Evolutionary conservation across 1,140 invertebrate species (phyloP).

Genomic region (Elymnias hypermnestra): DNA sequence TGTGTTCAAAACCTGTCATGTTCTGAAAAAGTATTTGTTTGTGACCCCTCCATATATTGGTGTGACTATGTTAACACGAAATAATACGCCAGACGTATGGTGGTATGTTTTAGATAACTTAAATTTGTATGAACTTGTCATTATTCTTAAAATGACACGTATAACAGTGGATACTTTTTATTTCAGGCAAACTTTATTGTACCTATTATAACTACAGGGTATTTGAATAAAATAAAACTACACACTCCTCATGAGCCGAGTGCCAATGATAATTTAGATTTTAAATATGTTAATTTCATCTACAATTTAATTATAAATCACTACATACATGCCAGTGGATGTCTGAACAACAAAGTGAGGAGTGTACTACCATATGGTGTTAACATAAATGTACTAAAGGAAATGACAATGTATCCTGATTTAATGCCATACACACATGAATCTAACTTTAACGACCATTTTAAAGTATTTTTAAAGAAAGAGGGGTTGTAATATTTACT

Average conservation of each 20-base stretch:
- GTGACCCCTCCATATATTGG: too few relatives aligned
- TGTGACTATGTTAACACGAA: too few relatives aligned
- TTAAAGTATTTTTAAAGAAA: slow-evolving; percentile 56
- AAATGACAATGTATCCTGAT: slow-evolving; percentile 61
- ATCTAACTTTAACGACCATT: slow-evolving; percentile 60
- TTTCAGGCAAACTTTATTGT: slow-evolving; percentile 70
- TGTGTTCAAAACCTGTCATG: too few relatives aligned
- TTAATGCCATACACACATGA: slow-evolving; percentile 68
- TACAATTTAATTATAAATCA: slow-evolving; percentile 67
- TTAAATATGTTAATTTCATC: slow-evolving; percentile 69
- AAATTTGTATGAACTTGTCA: slow-evolving; percentile 1
- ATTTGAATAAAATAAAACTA: slow-evolving; percentile 60
- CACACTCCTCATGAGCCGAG: slow-evolving; percentile 40
- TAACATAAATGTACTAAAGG: slow-evolving; percentile 44
- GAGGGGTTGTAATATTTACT: slow-evolving; percentile 7
- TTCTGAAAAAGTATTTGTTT: too few relatives aligned
- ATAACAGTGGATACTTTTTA: too few relatives aligned
- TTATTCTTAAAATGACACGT: too few relatives aligned
- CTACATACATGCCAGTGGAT: slow-evolving; percentile 66
- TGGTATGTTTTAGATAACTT: neutral
- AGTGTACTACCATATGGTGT: slow-evolving; percentile 60
- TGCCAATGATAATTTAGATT: slow-evolving; percentile 66
- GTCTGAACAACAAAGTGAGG: slow-evolving; percentile 68
- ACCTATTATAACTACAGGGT: slow-evolving; percentile 65
- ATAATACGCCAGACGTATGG: too few relatives aligned